Percentiles rank a stretch among this genome's conserved stretches.
Conservation (phyloP, 1,140 invertebrate species). For the Drosophila pseudoobscura region DNA sequence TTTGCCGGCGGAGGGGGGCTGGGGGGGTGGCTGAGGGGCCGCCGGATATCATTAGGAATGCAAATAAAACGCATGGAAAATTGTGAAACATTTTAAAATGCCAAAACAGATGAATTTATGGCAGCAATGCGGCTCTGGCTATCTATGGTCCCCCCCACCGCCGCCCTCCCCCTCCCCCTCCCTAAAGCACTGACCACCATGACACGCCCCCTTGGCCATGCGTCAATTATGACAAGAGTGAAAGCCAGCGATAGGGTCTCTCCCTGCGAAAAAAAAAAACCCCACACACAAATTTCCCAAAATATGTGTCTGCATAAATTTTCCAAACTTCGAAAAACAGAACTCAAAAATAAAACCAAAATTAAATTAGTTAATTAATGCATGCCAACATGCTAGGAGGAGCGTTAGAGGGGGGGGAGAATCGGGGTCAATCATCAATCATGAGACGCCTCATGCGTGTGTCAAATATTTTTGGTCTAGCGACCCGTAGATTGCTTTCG, state of each 20-base stretch:
- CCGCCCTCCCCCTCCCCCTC: not conserved
- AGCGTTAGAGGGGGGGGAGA: not conserved
- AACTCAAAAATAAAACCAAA: constrained; percentile 58
- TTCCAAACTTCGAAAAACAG: constrained; percentile 30
- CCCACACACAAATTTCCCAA: constrained; percentile 4
- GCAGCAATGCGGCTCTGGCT: constrained; percentile 7
- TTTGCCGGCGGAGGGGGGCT: constrained; percentile 1
- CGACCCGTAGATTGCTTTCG: constrained; percentile 53
- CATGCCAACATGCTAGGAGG: constrained; percentile 36
- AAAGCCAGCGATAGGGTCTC: constrained; percentile 62
- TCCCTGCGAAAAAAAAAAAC: constrained; percentile 19
- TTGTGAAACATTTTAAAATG: constrained; percentile 46
- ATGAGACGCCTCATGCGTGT: constrained; percentile 59
- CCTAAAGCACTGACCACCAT: constrained; percentile 24
- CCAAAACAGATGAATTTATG: constrained; percentile 46
- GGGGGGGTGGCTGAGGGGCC: too few relatives aligned
- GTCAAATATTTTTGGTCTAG: constrained; percentile 52
- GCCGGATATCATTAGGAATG: constrained; percentile 66
- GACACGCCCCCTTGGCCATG: constrained; percentile 35
- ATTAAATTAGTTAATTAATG: constrained; percentile 81
- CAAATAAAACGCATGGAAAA: constrained; percentile 54
- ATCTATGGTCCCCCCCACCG: not conserved
- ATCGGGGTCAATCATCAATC: constrained; percentile 67
- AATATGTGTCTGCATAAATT: constrained; percentile 59
- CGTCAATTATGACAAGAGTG: constrained; percentile 72